Evolutionary conservation across 1,140 invertebrate species (phyloP).

Genomic region (Drosophila prosaltans): DNA sequence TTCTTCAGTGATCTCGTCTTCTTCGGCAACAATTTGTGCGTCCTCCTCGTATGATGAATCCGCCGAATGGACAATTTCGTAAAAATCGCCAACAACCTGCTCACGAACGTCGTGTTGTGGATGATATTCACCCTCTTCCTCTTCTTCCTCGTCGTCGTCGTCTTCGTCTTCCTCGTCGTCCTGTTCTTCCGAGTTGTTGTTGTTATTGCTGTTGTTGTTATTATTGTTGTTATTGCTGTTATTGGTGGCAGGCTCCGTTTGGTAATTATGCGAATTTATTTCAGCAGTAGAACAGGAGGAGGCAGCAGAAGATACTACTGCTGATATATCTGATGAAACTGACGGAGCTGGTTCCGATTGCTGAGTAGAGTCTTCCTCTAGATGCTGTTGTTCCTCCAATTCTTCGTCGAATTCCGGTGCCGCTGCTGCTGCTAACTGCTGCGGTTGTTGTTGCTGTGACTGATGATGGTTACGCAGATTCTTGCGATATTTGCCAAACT

Average conservation of each 20-base stretch:
- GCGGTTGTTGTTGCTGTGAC: constrained; percentile 17
- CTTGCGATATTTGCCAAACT: constrained; percentile 59
- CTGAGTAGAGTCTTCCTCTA: not conserved
- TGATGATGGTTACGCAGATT: constrained; percentile 55
- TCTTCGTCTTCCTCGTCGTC: constrained; percentile 41
- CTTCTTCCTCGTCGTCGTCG: constrained; percentile 60
- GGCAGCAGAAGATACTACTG: not conserved
- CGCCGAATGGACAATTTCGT: constrained; percentile 69
- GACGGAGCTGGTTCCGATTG: no score
- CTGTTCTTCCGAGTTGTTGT: constrained; percentile 42
- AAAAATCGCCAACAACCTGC: constrained; percentile 34
- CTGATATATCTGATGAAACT: not conserved
- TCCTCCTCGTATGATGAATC: constrained; percentile 75
- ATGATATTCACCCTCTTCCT: constrained; percentile 59
- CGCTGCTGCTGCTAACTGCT: constrained; percentile 8
- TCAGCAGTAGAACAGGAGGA: not conserved
- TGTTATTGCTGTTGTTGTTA: constrained; percentile 22
- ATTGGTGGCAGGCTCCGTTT: constrained; percentile 9
- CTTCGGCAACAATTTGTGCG: constrained; percentile 73
- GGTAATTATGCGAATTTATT: not conserved
- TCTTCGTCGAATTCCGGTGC: constrained; percentile 26
- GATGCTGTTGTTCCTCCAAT: constrained; percentile 7
- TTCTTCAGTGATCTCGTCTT: constrained; percentile 74
- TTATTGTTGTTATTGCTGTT: constrained; percentile 19
- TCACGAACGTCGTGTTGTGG: constrained; percentile 63